Evolutionary conservation across 53 echinoderm and acorn worm genomes (phyloP).

Genomic region (Astropecten irregularis): DNA sequence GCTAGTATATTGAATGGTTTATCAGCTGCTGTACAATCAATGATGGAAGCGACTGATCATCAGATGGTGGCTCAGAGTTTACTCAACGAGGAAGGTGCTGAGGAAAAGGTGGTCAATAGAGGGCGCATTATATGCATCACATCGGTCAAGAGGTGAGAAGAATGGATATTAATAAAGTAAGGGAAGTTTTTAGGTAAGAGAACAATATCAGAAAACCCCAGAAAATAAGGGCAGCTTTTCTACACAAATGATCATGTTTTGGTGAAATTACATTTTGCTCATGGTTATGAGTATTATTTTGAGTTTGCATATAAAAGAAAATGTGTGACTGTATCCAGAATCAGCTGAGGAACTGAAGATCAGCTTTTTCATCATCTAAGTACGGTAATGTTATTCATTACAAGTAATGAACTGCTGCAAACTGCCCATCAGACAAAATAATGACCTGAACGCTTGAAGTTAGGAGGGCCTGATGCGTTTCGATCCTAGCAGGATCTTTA

Average conservation of each 20-base stretch:
- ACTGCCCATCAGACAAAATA: too few relatives aligned
- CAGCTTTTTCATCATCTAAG: too few relatives aligned
- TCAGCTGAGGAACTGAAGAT: too few relatives aligned
- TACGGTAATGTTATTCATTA: too few relatives aligned
- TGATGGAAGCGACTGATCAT: constrained; percentile 75
- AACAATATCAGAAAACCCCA: constrained; percentile 49
- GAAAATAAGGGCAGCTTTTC: neutral
- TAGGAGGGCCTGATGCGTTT: too few relatives aligned
- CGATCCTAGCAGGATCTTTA: too few relatives aligned
- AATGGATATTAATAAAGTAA: neutral
- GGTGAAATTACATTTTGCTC: too few relatives aligned
- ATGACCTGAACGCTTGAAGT: too few relatives aligned
- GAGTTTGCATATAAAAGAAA: too few relatives aligned
- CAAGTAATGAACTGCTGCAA: too few relatives aligned
- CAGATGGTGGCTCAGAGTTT: constrained; percentile 71
- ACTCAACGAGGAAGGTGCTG: constrained; percentile 63
- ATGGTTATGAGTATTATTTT: too few relatives aligned
- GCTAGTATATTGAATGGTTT: constrained; percentile 84
- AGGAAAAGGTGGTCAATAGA: constrained; percentile 65
- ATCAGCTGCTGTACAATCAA: constrained; percentile 74
- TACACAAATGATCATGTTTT: constrained; percentile 32
- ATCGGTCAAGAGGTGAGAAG: constrained; percentile 81
- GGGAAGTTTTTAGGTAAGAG: constrained; percentile 34
- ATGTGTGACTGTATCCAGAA: too few relatives aligned
- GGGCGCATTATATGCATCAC: constrained; percentile 93